Evolutionary conservation across 2,888 invertebrate genomes (phyloP).

Genomic region (Pollenia labialis): DNA sequence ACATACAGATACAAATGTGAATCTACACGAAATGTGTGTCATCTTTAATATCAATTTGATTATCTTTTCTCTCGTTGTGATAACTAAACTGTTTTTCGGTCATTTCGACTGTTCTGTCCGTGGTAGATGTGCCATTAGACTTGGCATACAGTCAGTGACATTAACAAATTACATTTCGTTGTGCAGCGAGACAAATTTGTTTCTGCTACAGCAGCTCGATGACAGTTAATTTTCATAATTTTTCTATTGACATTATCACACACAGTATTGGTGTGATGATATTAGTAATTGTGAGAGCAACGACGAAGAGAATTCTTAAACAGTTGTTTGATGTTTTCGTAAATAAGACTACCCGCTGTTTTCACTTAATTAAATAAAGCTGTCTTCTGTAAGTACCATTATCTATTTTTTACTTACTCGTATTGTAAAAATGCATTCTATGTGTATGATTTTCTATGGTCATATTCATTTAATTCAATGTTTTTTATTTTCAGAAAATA

Average conservation of each 20-base stretch:
- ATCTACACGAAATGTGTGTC: not conserved
- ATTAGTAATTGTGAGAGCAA: not conserved
- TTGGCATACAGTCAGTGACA: constrained; percentile 37
- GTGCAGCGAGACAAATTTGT: constrained; percentile 61
- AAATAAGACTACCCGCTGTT: constrained; percentile 49
- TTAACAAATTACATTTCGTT: constrained; percentile 60
- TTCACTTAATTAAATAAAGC: constrained; percentile 57
- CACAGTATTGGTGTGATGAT: not conserved
- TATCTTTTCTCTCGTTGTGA: constrained; percentile 5
- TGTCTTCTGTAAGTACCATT: constrained; percentile 24
- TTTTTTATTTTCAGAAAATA: too few relatives aligned
- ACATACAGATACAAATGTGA: not conserved
- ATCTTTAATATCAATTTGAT: constrained; percentile 38
- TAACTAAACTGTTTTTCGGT: constrained; percentile 31
- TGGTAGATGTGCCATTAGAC: not conserved
- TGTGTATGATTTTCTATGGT: too few relatives aligned
- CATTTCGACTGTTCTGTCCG: not conserved
- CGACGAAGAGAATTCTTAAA: too few relatives aligned
- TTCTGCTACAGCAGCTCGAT: constrained; percentile 30
- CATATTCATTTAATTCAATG: too few relatives aligned
- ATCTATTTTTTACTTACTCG: not conserved
- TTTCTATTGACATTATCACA: constrained; percentile 17
- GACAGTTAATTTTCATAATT: constrained; percentile 22
- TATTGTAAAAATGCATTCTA: too few relatives aligned
- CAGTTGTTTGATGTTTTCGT: constrained; percentile 12